Conservation (phyloP, 2,888 invertebrate species). For the Conchocele bisecta region DNA sequence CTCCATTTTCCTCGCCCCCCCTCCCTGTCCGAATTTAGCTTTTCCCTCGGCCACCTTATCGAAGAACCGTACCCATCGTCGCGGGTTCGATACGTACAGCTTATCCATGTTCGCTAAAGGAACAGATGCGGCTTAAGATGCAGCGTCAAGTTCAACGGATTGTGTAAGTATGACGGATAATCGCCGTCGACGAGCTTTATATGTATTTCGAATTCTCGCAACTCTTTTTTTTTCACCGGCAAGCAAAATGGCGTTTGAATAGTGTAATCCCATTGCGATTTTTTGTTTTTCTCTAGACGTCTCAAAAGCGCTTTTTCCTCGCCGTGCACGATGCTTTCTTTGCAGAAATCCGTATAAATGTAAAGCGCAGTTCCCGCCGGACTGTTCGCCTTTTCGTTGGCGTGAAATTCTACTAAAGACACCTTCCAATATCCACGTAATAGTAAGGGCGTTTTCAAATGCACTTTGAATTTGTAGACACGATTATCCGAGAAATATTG, state of each 20-base stretch:
- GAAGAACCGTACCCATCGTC: slow-evolving; percentile 51
- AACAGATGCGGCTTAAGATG: slow-evolving; percentile 32
- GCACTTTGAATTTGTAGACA: slow-evolving; percentile 18
- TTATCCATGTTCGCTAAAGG: slow-evolving; percentile 15
- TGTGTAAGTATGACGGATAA: slow-evolving; percentile 15
- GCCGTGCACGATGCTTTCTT: slow-evolving; percentile 45
- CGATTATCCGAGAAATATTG: neutral
- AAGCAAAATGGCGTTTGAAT: slow-evolving; percentile 29
- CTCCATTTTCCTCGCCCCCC: slow-evolving; percentile 20
- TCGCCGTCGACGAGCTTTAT: slow-evolving; percentile 26
- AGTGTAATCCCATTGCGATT: slow-evolving; percentile 24
- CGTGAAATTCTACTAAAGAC: slow-evolving; percentile 34
- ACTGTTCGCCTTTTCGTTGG: slow-evolving; percentile 1
- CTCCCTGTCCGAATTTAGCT: slow-evolving; percentile 24
- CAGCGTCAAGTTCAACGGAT: slow-evolving; percentile 43
- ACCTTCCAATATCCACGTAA: slow-evolving; percentile 36
- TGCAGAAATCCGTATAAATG: slow-evolving; percentile 32
- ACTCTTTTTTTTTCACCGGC: slow-evolving; percentile 38
- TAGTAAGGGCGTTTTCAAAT: slow-evolving; percentile 19
- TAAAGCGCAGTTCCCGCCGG: slow-evolving; percentile 13
- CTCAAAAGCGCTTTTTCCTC: slow-evolving; percentile 34
- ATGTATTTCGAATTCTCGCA: slow-evolving; percentile 44
- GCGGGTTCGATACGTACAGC: slow-evolving; percentile 56
- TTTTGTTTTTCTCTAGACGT: slow-evolving; percentile 29
- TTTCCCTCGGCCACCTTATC: slow-evolving; percentile 26